These are phyloP conservation scores for Lutra lutra DNA, from an alignment of 2,797 vertebrate species.

Conservation along the genomic window DNA sequence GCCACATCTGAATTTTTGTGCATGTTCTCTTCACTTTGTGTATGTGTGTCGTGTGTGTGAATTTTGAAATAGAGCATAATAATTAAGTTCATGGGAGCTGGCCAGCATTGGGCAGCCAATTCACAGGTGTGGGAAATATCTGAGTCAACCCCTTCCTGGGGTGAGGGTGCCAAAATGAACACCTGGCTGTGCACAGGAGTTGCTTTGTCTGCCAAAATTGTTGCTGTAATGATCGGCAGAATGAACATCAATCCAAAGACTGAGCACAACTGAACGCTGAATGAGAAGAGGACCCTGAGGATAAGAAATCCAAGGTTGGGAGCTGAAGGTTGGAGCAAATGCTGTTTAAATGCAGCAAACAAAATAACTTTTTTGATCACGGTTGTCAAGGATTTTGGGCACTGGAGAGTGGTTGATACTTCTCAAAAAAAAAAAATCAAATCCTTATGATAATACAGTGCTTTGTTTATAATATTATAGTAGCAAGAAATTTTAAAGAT, in stretches of 20 bases:
- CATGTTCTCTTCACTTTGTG: slow-evolving; percentile 17
- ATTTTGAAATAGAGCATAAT: slow-evolving; percentile 82
- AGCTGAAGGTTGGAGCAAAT: background rate
- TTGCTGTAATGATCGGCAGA: slow-evolving; percentile 60
- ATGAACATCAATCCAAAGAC: slow-evolving; percentile 39
- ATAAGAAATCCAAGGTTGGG: background rate
- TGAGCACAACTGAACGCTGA: slow-evolving; percentile 41
- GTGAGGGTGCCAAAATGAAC: slow-evolving; percentile 63
- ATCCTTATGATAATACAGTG: background rate
- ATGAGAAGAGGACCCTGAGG: slow-evolving; percentile 35
- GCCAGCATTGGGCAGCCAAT: slow-evolving; percentile 59
- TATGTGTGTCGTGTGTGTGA: background rate
- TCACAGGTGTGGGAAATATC: slow-evolving; percentile 84
- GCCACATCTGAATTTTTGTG: slow-evolving; percentile 4
- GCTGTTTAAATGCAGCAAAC: background rate
- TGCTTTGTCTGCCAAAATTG: slow-evolving; percentile 81
- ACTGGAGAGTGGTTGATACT: background rate
- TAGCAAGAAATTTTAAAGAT: background rate
- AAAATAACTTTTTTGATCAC: background rate
- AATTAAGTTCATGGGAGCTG: slow-evolving; percentile 75
- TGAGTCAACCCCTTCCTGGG: slow-evolving; percentile 75
- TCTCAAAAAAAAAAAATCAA: background rate
- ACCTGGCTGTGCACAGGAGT: slow-evolving; percentile 78
- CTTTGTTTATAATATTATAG: background rate
- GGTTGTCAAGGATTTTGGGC: background rate